Evolutionary conservation across 2,888 invertebrate species (phyloP), one percentile per base, ranked within the genome.

Genomic region (Hirudinaria manillensis): DNA sequence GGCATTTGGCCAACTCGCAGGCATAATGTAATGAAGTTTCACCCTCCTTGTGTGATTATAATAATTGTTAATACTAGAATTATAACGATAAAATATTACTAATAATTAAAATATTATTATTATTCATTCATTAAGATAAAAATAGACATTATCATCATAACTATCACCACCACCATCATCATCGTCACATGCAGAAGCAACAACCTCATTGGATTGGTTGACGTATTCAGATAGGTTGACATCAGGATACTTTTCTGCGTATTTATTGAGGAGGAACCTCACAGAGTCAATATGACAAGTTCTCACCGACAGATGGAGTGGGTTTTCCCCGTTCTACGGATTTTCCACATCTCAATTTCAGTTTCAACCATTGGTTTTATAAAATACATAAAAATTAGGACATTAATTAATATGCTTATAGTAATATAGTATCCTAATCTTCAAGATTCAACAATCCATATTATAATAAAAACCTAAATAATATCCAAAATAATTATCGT

Each of bases 1-100:
- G 92, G 77, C 90, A 89, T 83, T 92, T 92, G 53, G 90, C 90
- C 74, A 97, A 91, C 70, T 93, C 92, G 79, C 94, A 95, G 3
- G 94, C 94, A 83, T 92, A 96, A 86, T 99, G 99, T 66, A 99
- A 88, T 16, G 95, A 92, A 75, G 92, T 94, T 80, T 96, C 95
- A 21, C 97, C 97, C 80, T 94, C 93, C 87, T 88, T 24, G 2
- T 51, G 21, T 34, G 16, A 38, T 38, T 38, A 34, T 27, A 32
- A 65, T 16, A 61, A 65, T 27, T 73, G 61, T 24, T 27, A 61
- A 29, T 45, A 45, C n/a, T n/a, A n/a, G n/a, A n/a, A n/a, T n/a
- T n/a, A n/a, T n/a, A n/a, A n/a, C n/a, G n/a, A n/a, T n/a, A n/a
- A n/a, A n/a, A n/a, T n/a, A n/a, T n/a, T n/a, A n/a, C n/a, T n/a